Evolutionary conservation across 2,113 vertebrate species (phyloP), one percentile per base, ranked within the genome.

Genomic region (Beaufortia kweichowensis): DNA sequence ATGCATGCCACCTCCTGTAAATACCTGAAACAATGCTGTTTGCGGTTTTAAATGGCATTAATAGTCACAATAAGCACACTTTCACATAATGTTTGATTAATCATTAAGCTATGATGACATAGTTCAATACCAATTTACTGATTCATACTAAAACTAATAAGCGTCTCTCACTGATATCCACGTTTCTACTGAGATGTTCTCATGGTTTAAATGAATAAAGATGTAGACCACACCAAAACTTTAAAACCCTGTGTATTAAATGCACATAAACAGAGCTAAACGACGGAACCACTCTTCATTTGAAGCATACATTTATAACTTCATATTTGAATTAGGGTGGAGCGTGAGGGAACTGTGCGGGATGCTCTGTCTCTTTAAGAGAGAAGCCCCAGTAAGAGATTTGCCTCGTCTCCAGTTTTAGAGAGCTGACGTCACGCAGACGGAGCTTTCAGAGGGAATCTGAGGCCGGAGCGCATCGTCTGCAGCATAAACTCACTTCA

Each of bases 291-390:
- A 24, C 19, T 57, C 15, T 0, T 26, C 35, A 39, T 71, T 61
- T 15, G 46, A 46, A 28, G 33, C 33, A 59, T n/a, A n/a, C 24
- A 24, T 15, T 35, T 29, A 24, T 9, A 19, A 24, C 60, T 72
- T 66, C 15, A 55, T 57, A 53, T 55, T 53, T 55, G 5, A 9
- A 17, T 19, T 55, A 63, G n/a, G 66, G n/a, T 46, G 53, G 28
- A 21, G 19, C 39, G 12, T 46, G 55, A 23, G 64, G 23, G 39
- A 39, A 26, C 53, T 61, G 46, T 75, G 33, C 21, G 5, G 33
- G 29, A 2, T 28, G 46, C 3, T 21, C 80, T 82, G 80, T 76
- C 71, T 69, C 70, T 82, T 84, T 84, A 77, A 79, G 68, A 81
- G 79, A 81, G 74, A 84, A 81, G 72, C 79, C 82, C 68, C 56